Evolutionary conservation across 2,797 vertebrate genomes (phyloP), one percentile per base, ranked within the genome.

Genomic region (Craterocephalus amniculus): DNA sequence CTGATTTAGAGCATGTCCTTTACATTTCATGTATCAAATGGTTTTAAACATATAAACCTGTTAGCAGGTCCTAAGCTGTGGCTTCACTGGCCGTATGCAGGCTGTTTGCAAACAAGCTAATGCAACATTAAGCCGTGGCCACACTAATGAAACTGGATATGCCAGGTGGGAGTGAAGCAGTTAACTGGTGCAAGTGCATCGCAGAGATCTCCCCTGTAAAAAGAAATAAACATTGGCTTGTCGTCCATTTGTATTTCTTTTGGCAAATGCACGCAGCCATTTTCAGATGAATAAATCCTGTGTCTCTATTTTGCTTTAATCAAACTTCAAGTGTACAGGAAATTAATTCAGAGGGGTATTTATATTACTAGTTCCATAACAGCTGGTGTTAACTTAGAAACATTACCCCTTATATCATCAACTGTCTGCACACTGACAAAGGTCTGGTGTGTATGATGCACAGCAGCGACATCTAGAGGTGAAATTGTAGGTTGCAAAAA

Each of bases 401-500:
- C 49, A 18, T 27, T 8, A 16, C 8, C 16, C 4, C 58, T 18
- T 60, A 24, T 9, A 9, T 59, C 14, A 22, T 36, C 22, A 35
- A 26, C 34, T 24, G 31, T 8, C 10, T 31, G n/a, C 20, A 34
- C 16, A 20, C n/a, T n/a, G 8, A n/a, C 6, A 27, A 7, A 2
- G 57, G 12, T 38, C 35, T 4, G 14, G 20, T 38, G 29, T 48
- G 27, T 34, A 11, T 32, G 14, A 36, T 63, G 13, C n/a, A n/a
- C n/a, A n/a, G n/a, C n/a, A 38, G 62, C n/a, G 62, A 27, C 32
- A 26, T 54, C 62, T 18, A 26, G 49, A 55, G 63, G 63, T 36
- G 34, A 55, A 55, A 27, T 34, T 54, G 34, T 36, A 54, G 10
- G 38, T 36, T 38, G 35, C 51, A 65, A 55, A 24, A 29, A 38